These are phyloP conservation scores for Galagoides demidoff DNA, from an alignment of 2,797 vertebrate genomes.

Conservation along the genomic window DNA sequence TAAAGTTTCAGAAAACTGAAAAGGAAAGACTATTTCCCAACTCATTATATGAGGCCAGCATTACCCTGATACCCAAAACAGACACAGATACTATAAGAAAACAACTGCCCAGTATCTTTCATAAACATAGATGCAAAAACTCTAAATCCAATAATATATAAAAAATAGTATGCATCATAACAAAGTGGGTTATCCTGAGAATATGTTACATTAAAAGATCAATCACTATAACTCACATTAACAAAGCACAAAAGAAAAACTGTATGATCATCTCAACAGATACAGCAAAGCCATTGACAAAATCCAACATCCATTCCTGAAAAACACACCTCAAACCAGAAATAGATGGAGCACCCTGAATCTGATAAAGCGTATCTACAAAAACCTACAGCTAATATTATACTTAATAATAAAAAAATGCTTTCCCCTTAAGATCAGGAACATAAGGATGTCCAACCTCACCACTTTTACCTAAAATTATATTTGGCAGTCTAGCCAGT, in stretches of 20 bases:
- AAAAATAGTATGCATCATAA: background rate
- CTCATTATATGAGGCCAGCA: background rate
- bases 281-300: background rate
- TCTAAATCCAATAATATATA: background rate
- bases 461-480: background rate
- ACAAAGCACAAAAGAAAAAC: constrained; percentile 36
- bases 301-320: background rate
- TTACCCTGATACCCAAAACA: background rate
- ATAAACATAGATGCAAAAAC: background rate
- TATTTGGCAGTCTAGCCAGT: background rate
- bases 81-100: background rate
- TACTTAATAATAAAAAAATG: background rate
- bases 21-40: background rate
- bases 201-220: background rate
- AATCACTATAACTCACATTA: background rate
- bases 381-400: background rate
- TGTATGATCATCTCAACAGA: background rate
- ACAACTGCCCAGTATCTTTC: background rate
- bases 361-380: background rate
- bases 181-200: background rate
- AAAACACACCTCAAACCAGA: background rate
- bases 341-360: background rate
- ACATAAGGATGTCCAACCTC: background rate
- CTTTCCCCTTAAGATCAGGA: background rate
- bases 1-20: constrained; percentile 34